A percentile compares a stretch with the other conserved stretches of the same genome.
phyloP scores from a whole-genome alignment of 1,140 invertebrate species.

The Cecropterus lyciades region DNA sequence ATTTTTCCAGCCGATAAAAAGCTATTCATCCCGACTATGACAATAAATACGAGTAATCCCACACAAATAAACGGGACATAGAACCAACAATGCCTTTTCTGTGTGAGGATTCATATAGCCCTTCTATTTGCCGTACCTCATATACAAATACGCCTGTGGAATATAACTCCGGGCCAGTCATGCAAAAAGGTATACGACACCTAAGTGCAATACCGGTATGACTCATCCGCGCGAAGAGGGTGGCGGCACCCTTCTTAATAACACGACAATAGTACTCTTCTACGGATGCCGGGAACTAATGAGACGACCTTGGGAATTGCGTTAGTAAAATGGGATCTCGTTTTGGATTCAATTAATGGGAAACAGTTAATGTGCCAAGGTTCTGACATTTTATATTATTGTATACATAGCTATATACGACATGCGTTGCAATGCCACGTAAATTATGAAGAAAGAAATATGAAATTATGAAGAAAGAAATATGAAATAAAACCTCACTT shows the following conservation, averaged over 20 bases:
- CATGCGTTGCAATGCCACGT: too few relatives aligned
- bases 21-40: too few relatives aligned
- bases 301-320: slow-evolving; percentile 60
- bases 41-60: not conserved
- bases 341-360: not conserved
- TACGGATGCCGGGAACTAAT: slow-evolving; percentile 11
- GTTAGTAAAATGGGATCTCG: slow-evolving; percentile 37
- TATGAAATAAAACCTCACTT: too few relatives aligned
- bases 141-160: slow-evolving; percentile 25
- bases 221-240: slow-evolving; percentile 40
- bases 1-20: too few relatives aligned
- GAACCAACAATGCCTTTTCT: slow-evolving; percentile 16
- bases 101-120: slow-evolving; percentile 18
- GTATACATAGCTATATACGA: too few relatives aligned
- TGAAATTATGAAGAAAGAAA: too few relatives aligned
- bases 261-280: slow-evolving; percentile 25
- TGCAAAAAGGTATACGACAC: slow-evolving; percentile 26
- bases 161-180: slow-evolving; percentile 38
- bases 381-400: not conserved
- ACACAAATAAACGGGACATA: slow-evolving; percentile 3
- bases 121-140: slow-evolving; percentile 12
- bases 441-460: too few relatives aligned
- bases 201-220: slow-evolving; percentile 43
- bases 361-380: slow-evolving; percentile 2
- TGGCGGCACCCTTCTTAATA: slow-evolving; percentile 35